These are phyloP conservation scores for Gobiocypris rarus DNA, from an alignment of 2,113 vertebrate species.

Conservation along the genomic window DNA sequence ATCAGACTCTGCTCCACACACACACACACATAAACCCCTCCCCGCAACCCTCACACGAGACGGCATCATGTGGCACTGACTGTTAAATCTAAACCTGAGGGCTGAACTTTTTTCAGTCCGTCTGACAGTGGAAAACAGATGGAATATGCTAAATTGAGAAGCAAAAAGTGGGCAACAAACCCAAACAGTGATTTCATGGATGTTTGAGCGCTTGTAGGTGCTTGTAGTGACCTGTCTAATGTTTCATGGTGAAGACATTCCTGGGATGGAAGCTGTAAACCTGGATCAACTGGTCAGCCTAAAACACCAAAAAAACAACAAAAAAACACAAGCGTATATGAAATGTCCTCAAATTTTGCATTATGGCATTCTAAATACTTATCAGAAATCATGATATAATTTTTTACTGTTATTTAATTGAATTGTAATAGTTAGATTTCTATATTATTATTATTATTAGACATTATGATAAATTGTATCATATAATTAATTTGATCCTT, in stretches of 20 bases:
- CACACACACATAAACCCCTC: conserved; percentile 19
- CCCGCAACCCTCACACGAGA: conserved; percentile 36
- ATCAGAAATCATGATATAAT: too few species aligned
- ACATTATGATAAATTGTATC: too few species aligned
- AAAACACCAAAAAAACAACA: too few species aligned
- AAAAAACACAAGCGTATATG: background rate
- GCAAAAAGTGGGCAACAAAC: background rate
- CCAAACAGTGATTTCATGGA: conserved; percentile 3
- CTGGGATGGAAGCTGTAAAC: conserved; percentile 40
- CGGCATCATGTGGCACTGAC: conserved; percentile 12
- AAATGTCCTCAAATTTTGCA: background rate
- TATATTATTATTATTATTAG: too few species aligned
- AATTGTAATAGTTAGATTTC: background rate
- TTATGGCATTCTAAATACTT: too few species aligned
- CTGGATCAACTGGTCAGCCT: background rate
- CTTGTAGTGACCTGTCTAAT: too few species aligned
- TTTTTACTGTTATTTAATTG: background rate
- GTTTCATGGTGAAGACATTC: conserved; percentile 25
- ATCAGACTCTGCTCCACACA: conserved; percentile 36
- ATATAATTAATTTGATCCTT: too few species aligned
- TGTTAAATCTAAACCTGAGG: conserved; percentile 21
- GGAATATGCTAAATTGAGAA: conserved; percentile 2
- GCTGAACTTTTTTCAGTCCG: background rate
- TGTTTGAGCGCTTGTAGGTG: background rate
- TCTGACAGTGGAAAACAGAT: conserved; percentile 23